Conservation (phyloP, 2,113 vertebrate genomes). For the Otocyon megalotis region DNA sequence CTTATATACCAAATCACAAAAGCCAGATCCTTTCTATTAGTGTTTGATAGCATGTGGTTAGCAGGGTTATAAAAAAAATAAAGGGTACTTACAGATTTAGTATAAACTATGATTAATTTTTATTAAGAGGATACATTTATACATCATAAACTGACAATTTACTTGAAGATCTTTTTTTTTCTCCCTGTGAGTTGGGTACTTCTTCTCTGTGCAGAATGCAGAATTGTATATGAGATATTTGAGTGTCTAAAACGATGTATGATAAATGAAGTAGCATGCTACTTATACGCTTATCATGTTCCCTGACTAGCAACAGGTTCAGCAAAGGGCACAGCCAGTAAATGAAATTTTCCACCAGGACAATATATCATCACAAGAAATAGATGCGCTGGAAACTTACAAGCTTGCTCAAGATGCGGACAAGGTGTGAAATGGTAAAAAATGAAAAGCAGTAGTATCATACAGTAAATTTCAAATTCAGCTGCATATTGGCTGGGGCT, state of each 20-base stretch:
- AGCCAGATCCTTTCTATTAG: constrained; percentile 81
- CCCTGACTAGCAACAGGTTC: constrained; percentile 99
- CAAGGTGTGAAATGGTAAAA: constrained; percentile 95
- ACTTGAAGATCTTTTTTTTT: constrained; percentile 85
- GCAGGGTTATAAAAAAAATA: constrained; percentile 79
- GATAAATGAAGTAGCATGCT: constrained; percentile 99
- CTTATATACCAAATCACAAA: constrained; percentile 82
- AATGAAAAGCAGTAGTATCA: constrained; percentile 90
- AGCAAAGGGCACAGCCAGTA: constrained; percentile 98
- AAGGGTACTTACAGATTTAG: constrained; percentile 76
- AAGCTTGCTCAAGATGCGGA: constrained; percentile 94
- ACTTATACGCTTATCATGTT: constrained; percentile 99
- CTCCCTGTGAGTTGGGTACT: constrained; percentile 90
- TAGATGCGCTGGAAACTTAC: constrained; percentile 96
- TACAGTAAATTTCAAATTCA: constrained; percentile 93
- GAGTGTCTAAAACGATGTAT: constrained; percentile 97
- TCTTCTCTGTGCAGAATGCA: constrained; percentile 89
- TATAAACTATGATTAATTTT: constrained; percentile 87
- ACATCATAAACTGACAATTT: constrained; percentile 90
- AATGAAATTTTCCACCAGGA: constrained; percentile 99
- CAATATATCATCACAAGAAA: constrained; percentile 99
- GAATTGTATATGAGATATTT: constrained; percentile 97
- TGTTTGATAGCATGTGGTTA: constrained; percentile 83
- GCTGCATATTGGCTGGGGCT: constrained; percentile 91
- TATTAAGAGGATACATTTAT: constrained; percentile 87